A percentile compares a stretch with the other conserved stretches of the same genome.
Evolutionary conservation across 2,113 vertebrate genomes (phyloP).

Genomic region (Pygoscelis antarcticus): DNA sequence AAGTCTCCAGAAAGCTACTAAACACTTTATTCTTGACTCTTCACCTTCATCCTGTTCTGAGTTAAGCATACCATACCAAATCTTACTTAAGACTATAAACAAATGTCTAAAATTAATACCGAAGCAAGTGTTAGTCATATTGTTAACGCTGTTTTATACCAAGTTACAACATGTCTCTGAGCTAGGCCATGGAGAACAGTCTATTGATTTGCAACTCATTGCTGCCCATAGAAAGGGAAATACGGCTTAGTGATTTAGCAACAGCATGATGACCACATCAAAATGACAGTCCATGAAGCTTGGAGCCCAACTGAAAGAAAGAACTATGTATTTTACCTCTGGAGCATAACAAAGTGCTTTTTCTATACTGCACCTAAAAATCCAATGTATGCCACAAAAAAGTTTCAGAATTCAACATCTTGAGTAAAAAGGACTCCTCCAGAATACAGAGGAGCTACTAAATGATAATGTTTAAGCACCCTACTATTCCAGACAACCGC

Average conservation of each 20-base stretch:
- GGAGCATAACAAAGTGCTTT: not conserved
- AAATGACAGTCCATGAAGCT: not conserved
- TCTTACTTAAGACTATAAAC: not conserved
- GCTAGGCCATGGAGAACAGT: not conserved
- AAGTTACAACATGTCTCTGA: not conserved
- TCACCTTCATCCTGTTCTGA: not conserved
- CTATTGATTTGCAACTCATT: constrained; percentile 21
- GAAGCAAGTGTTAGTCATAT: not conserved
- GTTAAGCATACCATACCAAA: not conserved
- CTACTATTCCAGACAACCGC: not conserved
- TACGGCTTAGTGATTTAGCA: not conserved
- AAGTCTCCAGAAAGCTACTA: not conserved
- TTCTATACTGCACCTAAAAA: not conserved
- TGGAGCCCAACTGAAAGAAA: not conserved
- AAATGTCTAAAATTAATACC: not conserved
- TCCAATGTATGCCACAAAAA: not conserved
- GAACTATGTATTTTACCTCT: not conserved
- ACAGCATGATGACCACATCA: not conserved
- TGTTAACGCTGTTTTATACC: not conserved
- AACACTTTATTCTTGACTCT: not conserved
- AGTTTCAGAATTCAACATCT: not conserved
- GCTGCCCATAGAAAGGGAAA: not conserved
- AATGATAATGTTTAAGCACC: not conserved
- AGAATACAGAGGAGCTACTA: not conserved
- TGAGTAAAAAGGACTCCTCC: not conserved